Conservation (phyloP, 2,113 vertebrate genomes). For the Engraulis encrasicolus region DNA sequence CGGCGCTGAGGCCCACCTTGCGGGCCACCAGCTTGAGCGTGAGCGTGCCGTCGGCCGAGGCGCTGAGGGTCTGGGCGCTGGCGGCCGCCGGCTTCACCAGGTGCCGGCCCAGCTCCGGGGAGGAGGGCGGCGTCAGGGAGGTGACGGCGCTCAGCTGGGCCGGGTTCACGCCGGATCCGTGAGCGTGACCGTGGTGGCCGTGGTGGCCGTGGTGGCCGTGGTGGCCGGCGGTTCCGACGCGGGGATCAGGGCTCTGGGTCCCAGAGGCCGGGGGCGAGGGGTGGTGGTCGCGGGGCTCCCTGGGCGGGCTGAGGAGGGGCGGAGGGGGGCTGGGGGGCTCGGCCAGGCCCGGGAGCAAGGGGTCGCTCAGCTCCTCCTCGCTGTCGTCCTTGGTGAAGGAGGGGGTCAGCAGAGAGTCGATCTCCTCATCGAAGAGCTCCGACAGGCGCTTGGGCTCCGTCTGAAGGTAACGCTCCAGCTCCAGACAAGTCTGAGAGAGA, state of each 20-base stretch:
- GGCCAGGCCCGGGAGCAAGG: constrained; percentile 79
- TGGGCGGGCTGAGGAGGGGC: constrained; percentile 63
- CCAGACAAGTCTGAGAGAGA: constrained; percentile 88
- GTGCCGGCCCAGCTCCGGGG: constrained; percentile 94
- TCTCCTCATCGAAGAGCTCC: constrained; percentile 90
- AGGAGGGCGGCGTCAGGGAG: constrained; percentile 95
- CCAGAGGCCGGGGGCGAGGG: constrained; percentile 72
- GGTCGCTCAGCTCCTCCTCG: constrained; percentile 82
- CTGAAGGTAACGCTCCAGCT: constrained; percentile 97
- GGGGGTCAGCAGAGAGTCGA: constrained; percentile 89
- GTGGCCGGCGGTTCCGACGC: constrained; percentile 74
- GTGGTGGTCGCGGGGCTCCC: too few species aligned
- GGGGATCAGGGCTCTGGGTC: constrained; percentile 78
- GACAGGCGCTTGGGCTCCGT: constrained; percentile 93
- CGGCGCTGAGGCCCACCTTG: constrained; percentile 87
- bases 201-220: background rate
- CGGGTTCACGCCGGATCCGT: constrained; percentile 81
- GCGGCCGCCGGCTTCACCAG: constrained; percentile 84
- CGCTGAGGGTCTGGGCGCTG: constrained; percentile 87
- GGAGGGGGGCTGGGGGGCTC: constrained; percentile 81
- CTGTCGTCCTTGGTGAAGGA: constrained; percentile 84
- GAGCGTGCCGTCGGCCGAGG: constrained; percentile 86
- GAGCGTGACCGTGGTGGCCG: background rate
- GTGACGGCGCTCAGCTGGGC: constrained; percentile 97
- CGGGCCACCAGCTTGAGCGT: constrained; percentile 93